These are phyloP conservation scores for Gryllus longicercus DNA, from an alignment of 2,888 invertebrate genomes.

Conservation along the genomic window DNA sequence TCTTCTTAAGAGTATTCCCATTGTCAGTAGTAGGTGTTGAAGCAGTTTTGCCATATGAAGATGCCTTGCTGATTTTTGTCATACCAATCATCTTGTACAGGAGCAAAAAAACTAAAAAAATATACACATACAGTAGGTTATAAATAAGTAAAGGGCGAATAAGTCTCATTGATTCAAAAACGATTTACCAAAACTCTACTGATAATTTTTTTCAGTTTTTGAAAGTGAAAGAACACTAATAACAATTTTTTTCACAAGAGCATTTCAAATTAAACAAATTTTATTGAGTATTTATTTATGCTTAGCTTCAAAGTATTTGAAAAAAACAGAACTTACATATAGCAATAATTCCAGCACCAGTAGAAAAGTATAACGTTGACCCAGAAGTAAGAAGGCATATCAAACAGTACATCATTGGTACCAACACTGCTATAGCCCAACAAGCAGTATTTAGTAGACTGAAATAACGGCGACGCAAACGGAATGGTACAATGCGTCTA, in stretches of 20 bases:
- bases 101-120: conserved; percentile 68
- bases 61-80: conserved; percentile 80
- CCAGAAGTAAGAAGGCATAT: conserved; percentile 67
- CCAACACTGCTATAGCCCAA: conserved; percentile 67
- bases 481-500: conserved; percentile 58
- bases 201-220: neutral
- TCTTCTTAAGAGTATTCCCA: conserved; percentile 29
- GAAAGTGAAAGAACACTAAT: conserved; percentile 19
- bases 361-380: conserved; percentile 64
- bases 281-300: no score
- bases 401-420: conserved; percentile 69
- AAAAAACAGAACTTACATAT: conserved; percentile 65
- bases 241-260: neutral
- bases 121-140: conserved; percentile 37
- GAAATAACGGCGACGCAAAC: conserved; percentile 58
- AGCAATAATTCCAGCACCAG: conserved; percentile 66
- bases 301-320: no score
- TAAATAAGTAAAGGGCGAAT: no score
- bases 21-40: conserved; percentile 38
- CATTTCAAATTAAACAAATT: neutral
- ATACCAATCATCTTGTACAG: conserved; percentile 77
- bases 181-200: neutral
- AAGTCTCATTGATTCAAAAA: conserved; percentile 12
- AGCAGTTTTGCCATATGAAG: conserved; percentile 64
- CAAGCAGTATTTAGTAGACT: conserved; percentile 67